Evolutionary conservation across 1,140 invertebrate genomes (phyloP).

Genomic region (Phenacoccus solenopsis): DNA sequence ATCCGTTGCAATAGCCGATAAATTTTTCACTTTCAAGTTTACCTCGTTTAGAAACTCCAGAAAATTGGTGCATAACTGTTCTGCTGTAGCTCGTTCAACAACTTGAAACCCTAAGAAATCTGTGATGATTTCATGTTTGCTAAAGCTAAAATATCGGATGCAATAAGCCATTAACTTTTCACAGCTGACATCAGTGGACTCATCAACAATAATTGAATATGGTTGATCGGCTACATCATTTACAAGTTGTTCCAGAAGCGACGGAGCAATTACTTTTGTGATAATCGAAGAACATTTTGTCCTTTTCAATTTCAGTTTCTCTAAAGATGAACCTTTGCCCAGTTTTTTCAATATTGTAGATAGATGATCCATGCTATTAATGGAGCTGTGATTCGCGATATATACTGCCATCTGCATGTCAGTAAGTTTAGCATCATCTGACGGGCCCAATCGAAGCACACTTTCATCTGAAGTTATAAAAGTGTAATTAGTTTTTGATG

Average conservation of each 20-base stretch:
- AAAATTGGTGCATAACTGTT: not conserved
- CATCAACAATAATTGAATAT: slow-evolving; percentile 19
- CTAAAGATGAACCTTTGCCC: no score
- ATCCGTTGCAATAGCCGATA: slow-evolving; percentile 15
- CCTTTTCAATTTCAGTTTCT: not conserved
- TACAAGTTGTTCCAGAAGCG: slow-evolving; percentile 3
- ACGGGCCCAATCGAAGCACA: no score
- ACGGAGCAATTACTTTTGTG: slow-evolving; percentile 6
- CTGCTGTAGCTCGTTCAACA: slow-evolving; percentile 2
- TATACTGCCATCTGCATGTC: no score
- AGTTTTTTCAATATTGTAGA: no score
- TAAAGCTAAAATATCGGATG: slow-evolving; percentile 19
- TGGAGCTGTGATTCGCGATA: no score
- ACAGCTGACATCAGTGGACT: slow-evolving; percentile 8
- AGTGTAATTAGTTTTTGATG: no score
- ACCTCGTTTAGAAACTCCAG: not conserved
- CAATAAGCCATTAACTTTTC: slow-evolving; percentile 15
- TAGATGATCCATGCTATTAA: no score
- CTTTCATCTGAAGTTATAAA: no score
- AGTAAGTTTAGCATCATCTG: no score
- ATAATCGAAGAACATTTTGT: slow-evolving; percentile 19
- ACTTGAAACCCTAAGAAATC: slow-evolving; percentile 17
- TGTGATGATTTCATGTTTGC: not conserved
- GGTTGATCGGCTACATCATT: slow-evolving; percentile 8
- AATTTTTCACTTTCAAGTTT: slow-evolving; percentile 16